Evolutionary conservation across 2,797 vertebrate genomes (phyloP), one percentile per base, ranked within the genome.

Genomic region (Cygnus olor): DNA sequence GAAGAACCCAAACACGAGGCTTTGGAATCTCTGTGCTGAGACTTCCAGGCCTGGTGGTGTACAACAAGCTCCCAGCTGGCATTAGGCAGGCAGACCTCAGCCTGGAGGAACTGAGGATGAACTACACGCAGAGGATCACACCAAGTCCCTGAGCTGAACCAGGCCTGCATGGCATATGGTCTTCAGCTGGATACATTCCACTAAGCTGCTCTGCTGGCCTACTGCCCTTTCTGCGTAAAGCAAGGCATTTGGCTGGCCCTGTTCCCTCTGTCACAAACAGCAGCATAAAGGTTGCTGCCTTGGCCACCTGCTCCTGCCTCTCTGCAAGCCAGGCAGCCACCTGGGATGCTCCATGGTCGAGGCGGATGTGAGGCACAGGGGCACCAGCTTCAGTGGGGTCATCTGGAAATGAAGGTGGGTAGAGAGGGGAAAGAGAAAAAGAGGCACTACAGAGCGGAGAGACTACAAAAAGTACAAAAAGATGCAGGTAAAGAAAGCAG

Each of bases 131-230:
- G 13, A 89, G 21, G 19, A 69, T 22, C 66, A 61, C 44, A 71
- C 2, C 1, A 70, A 74, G 61, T 5, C 58, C 28, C 13, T 1
- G 8, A 47, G 64, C 9, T 58, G 30, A 8, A 65, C 40, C 45
- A 84, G 57, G 25, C 16, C 40, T 66, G 21, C 7, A 11, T 7
- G 17, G 79, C 34, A 51, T 28, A 53, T 3, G 27, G 34, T 65
- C 53, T 78, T 73, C 53, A 79, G 58, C 14, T 84, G 88, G 86
- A 72, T 34, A 9, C 19, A 28, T 63, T 92, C 83, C 85, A 90
- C 69, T 34, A 28, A 83, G 77, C 20, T 65, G 71, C 70, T 88
- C 74, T 0, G 0, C 21, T 32, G 10, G 53, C 54, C 80, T 76
- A 2, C 58, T 53, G 61, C 30, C 8, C 30, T 74, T 36, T 34